phyloP scores from a whole-genome alignment of 2,888 invertebrate genomes.

The Stictocephala bisonia region DNA sequence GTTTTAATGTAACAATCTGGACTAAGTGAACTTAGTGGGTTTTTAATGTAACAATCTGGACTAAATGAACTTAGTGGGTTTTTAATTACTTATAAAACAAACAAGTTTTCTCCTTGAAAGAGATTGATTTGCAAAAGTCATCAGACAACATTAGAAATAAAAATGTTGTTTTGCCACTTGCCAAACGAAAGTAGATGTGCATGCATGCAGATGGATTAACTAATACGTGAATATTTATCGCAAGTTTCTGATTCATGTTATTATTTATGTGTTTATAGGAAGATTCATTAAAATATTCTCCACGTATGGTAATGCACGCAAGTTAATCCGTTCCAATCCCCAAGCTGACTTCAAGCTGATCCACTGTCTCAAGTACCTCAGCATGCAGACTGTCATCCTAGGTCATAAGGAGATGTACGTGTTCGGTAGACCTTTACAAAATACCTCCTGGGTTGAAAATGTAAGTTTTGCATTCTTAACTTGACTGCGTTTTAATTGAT shows the following conservation, averaged over 20 bases:
- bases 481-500: too few species aligned
- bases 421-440: constrained; percentile 27
- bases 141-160: too few species aligned
- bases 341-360: constrained; percentile 32
- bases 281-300: constrained; percentile 36
- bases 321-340: constrained; percentile 31
- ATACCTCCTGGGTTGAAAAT: constrained; percentile 31
- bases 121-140: too few species aligned
- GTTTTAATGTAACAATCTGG: too few species aligned
- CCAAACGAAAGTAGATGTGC: neutral
- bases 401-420: constrained; percentile 42
- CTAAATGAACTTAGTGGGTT: too few species aligned
- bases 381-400: constrained; percentile 34
- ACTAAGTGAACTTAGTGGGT: too few species aligned
- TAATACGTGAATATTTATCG: neutral
- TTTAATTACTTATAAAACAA: too few species aligned
- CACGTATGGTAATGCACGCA: constrained; percentile 25
- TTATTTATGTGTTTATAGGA: constrained; percentile 26
- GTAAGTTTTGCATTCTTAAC: constrained; percentile 27
- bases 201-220: neutral
- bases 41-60: too few species aligned
- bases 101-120: too few species aligned
- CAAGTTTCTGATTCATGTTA: too few species aligned
- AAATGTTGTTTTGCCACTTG: too few species aligned
- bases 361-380: constrained; percentile 36